Evolutionary conservation across 53 echinoderm and acorn worm species (phyloP), one percentile per base, ranked within the genome.

Genomic region (Astropecten irregularis): DNA sequence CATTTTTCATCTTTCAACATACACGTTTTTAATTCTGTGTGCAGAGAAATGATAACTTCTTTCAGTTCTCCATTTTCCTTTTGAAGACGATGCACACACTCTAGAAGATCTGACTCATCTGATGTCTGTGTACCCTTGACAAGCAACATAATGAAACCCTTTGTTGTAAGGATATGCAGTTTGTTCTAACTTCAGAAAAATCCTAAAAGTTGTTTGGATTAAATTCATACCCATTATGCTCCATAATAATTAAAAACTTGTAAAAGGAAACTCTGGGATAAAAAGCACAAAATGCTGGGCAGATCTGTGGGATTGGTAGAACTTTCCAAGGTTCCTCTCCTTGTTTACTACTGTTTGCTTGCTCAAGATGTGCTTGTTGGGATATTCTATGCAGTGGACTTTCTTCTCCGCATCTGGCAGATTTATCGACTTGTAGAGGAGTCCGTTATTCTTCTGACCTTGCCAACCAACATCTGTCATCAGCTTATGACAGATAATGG

Each of bases 111-210:
- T 0, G 61, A 61, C 34, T 68, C 68, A n/a, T 20, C 19, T 1
- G 68, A 22, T 28, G 68, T 68, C 40, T 68, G 68, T 20, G 68
- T 68, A 30, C 68, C 68, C 46, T 68, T 68, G 42, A 68, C 28
- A 68, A 68, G 0, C 38, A 42, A 68, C 28, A 30, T 1, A 36
- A 26, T 61, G 32, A 61, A 31, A 61, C 20, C 27, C 32, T 61
- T 61, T 61, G 10, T 61, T 16, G 18, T 8, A 68, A 36, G 21
- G n/a, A 68, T 30, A 20, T 68, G 26, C 68, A 68, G 0, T 0
- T 33, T 37, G n/a, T n/a, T n/a, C n/a, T n/a, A n/a, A n/a, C n/a
- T n/a, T n/a, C n/a, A n/a, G n/a, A n/a, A n/a, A n/a, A n/a, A n/a
- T n/a, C n/a, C n/a, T n/a, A n/a, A n/a, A n/a, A n/a, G n/a, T n/a